Percentiles rank a stretch among this genome's conserved stretches.
Evolutionary conservation across 2,888 invertebrate genomes (phyloP).

Genomic region (Spilarctia lutea): DNA sequence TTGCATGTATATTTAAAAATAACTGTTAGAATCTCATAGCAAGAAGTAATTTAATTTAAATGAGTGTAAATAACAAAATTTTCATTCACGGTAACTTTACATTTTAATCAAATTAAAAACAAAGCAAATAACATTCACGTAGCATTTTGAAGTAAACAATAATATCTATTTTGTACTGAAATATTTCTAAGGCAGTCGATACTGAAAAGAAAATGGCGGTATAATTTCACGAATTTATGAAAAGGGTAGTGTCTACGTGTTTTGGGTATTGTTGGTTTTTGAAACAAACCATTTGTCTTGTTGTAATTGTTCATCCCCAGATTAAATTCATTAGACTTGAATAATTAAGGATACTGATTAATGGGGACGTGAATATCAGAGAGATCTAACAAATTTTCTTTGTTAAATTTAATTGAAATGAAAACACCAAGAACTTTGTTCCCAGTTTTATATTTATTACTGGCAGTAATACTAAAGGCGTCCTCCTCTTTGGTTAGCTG

Average conservation of each 20-base stretch:
- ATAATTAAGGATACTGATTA: constrained; percentile 57
- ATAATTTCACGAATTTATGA: constrained; percentile 33
- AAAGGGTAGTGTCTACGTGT: constrained; percentile 26
- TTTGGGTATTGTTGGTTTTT: constrained; percentile 43
- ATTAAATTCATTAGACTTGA: constrained; percentile 54
- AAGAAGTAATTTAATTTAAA: too few relatives aligned
- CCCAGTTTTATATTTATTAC: constrained; percentile 6
- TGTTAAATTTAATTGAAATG: constrained; percentile 43
- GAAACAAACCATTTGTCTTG: constrained; percentile 58
- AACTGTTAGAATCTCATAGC: too few relatives aligned
- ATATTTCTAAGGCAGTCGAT: neutral
- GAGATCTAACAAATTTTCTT: constrained; percentile 40
- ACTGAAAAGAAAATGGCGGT: constrained; percentile 15
- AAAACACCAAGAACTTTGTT: constrained; percentile 30
- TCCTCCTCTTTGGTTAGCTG: neutral
- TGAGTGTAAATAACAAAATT: too few relatives aligned
- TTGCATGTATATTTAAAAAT: too few relatives aligned
- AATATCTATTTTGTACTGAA: neutral
- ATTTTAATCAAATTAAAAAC: neutral
- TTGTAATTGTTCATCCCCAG: constrained; percentile 49
- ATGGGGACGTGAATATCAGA: constrained; percentile 43
- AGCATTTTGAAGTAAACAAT: neutral
- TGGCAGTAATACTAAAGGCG: constrained; percentile 9
- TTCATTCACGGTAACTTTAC: neutral
- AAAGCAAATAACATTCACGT: neutral